Evolutionary conservation across 1,140 invertebrate species (phyloP).

Genomic region (Forficula auricularia): DNA sequence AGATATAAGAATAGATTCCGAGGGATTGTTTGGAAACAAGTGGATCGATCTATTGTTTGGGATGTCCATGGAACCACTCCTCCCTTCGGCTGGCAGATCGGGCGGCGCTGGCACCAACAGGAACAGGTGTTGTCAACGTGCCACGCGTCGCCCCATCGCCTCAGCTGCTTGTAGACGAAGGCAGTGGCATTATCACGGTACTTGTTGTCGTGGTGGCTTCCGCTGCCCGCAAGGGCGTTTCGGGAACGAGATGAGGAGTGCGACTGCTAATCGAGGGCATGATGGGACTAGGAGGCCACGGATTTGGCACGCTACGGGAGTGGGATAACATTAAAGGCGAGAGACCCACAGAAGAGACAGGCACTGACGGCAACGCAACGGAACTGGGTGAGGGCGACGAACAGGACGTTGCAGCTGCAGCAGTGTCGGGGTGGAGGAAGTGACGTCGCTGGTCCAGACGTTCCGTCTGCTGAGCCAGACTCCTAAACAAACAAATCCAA

Average conservation of each 20-base stretch:
- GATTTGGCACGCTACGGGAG: conserved; percentile 39
- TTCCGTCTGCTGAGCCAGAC: conserved; percentile 46
- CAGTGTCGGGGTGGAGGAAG: conserved; percentile 66
- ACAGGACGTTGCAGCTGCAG: conserved; percentile 12
- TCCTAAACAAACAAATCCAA: too few relatives aligned
- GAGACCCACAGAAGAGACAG: too few relatives aligned
- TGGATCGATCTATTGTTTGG: too few relatives aligned
- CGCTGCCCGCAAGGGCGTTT: conserved; percentile 36
- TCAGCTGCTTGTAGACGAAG: too few relatives aligned
- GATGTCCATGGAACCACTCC: too few relatives aligned
- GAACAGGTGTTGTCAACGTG: too few relatives aligned
- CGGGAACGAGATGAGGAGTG: conserved; percentile 51
- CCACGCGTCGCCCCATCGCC: too few relatives aligned
- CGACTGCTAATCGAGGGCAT: conserved; percentile 48
- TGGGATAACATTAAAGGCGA: conserved; percentile 36
- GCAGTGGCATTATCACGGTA: conserved; percentile 15
- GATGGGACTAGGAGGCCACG: conserved; percentile 54
- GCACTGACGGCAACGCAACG: conserved; percentile 24
- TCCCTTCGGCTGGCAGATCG: too few relatives aligned
- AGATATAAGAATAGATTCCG: too few relatives aligned
- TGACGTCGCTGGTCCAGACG: conserved; percentile 56
- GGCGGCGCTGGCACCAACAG: too few relatives aligned
- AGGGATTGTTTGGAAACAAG: too few relatives aligned
- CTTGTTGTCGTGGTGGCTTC: conserved; percentile 22
- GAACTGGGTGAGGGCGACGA: conserved; percentile 11